These are phyloP conservation scores for Mizuhopecten yessoensis DNA, from an alignment of 1,140 invertebrate species.

Conservation along the genomic window DNA sequence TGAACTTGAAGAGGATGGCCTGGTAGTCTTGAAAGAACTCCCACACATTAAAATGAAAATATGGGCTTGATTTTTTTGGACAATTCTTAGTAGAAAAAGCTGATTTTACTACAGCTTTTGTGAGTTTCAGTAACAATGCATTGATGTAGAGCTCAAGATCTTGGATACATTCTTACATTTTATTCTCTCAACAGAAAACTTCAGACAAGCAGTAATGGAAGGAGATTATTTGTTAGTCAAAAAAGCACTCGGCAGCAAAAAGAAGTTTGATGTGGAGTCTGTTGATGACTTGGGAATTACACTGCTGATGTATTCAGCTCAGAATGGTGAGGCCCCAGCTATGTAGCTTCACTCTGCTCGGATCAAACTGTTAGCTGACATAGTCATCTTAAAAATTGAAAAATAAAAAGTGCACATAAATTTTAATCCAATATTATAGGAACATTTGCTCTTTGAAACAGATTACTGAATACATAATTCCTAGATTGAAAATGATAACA, in stretches of 20 bases:
- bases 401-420: neutral
- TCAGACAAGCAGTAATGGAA: conserved; percentile 68
- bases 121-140: neutral
- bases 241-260: conserved; percentile 62
- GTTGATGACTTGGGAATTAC: conserved; percentile 70
- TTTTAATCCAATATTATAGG: neutral
- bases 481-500: conserved; percentile 9
- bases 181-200: conserved; percentile 57
- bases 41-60: too few species aligned
- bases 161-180: neutral
- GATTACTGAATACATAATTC: conserved; percentile 3
- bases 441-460: neutral
- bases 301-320: conserved; percentile 70
- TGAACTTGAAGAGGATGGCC: too few species aligned
- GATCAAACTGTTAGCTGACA: neutral
- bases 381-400: neutral
- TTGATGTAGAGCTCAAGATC: neutral
- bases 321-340: conserved; percentile 63
- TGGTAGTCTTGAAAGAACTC: too few species aligned
- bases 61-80: too few species aligned
- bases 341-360: neutral
- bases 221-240: conserved; percentile 68
- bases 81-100: neutral
- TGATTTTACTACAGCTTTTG: neutral
- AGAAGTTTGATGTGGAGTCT: conserved; percentile 69